Evolutionary conservation across 53 echinoderm and acorn worm species (phyloP), one percentile per base, ranked within the genome.

Genomic region (Echinometra lucunter): DNA sequence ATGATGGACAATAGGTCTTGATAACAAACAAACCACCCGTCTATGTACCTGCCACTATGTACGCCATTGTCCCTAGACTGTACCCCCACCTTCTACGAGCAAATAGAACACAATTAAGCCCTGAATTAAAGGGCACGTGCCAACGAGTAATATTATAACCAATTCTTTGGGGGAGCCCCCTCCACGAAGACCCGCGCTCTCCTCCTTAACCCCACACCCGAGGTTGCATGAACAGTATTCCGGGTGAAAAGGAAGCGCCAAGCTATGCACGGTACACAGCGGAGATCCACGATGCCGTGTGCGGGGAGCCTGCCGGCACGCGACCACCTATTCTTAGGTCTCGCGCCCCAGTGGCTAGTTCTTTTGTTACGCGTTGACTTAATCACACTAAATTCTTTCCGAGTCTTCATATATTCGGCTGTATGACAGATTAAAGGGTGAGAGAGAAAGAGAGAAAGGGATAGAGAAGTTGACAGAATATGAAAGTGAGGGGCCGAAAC

Each of bases 341-440:
- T 45, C 72, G 92, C 67, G 70, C 44, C 92, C 74, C 47, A 55
- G 55, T 92, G 34, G 92, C 92, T 67, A 92, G 74, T 92, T 55
- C 74, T 34, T 45, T 92, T 92, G 92, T 92, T 92, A 13, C 0
- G 72, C 7, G 32, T 92, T 92, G 92, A 92, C 92, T 92, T 92
- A 92, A 92, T 92, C 92, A 74, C 70, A 69, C 92, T 92, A 92
- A 92, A 92, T 92, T 92, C 92, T 92, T 92, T 92, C 92, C 92
- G 92, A 74, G 92, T 23, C 66, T 66, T 91, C 37, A 91, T 42
- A n/a, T n/a, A 91, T 91, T 57, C 32, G 66, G 66, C 40, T 66
- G 66, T 40, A 60, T 60, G 58, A 19, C 34, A 57, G 10, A 34
- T 57, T 30, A 34, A 56, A 32, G n/a, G 57, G 66, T 12, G 37